Evolutionary conservation across 2,113 vertebrate species (phyloP), one percentile per base, ranked within the genome.

Genomic region (Perca schrenkii): DNA sequence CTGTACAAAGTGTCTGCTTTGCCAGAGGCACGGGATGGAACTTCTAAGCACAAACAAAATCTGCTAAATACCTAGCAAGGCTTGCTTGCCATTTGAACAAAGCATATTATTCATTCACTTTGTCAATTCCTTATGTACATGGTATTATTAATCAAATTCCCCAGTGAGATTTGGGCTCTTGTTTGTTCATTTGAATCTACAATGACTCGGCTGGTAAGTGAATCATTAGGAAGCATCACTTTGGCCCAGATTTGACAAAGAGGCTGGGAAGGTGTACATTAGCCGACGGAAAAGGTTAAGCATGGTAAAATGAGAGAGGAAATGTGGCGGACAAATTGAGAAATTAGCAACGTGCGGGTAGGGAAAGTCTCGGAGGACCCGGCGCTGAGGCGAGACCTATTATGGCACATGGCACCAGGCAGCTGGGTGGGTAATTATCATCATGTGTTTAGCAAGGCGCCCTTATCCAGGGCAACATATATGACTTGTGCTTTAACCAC

Each of bases 371-470:
- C 94, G 13, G 81, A 94, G 94, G 94, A 93, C 88, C 85, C 50
- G 69, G 76, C 53, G 73, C 84, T 86, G 93, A 92, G 90, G 92
- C 86, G 76, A 94, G 91, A 93, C 92, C 93, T 93, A 93, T 94
- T 95, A 94, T 78, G 90, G 89, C 91, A 87, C 91, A 87, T 91
- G 94, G 93, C 91, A 93, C 89, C 69, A 91, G 90, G 92, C 93
- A 94, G 94, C 93, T 92, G 94, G 89, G 90, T 88, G 87, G 89
- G 84, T 94, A 95, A 95, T 96, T 94, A 95, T 92, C 89, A 90
- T 93, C 92, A 91, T 91, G 91, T 92, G 90, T 94, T 94, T 90
- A 94, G 92, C 91, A 90, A 86, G 88, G 81, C 82, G 49, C 80
- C 89, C 80, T 93, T 87, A 94, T 90, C 79, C 90, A 90, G 92